A percentile compares a stretch with the other conserved stretches of the same genome.
These are phyloP conservation scores for Prionace glauca DNA, from an alignment of 2,797 vertebrate species.

Conservation along the genomic window DNA sequence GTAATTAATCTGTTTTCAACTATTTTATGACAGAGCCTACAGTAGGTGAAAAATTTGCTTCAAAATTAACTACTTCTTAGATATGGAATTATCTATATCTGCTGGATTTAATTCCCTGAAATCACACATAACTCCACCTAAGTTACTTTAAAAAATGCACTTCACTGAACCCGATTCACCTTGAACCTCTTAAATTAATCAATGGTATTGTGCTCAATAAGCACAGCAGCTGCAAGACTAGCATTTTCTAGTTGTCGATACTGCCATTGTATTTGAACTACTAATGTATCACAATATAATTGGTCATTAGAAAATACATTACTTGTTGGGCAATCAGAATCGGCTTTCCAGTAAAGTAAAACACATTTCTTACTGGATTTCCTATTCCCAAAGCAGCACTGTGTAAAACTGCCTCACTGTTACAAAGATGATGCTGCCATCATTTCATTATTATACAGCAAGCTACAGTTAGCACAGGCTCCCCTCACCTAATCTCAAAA, in stretches of 20 bases:
- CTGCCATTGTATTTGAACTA: constrained; percentile 33
- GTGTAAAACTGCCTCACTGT: not conserved
- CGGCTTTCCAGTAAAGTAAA: constrained; percentile 26
- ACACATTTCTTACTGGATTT: constrained; percentile 15
- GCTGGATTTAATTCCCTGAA: not conserved
- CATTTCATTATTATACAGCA: not conserved
- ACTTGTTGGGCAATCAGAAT: constrained; percentile 27
- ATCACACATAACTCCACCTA: not conserved
- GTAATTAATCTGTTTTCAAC: not conserved
- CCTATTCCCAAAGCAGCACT: not conserved
- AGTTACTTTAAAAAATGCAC: not conserved
- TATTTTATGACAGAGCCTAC: not conserved
- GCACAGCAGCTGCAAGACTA: constrained; percentile 8
- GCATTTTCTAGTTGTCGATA: constrained; percentile 21
- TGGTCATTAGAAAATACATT: constrained; percentile 30
- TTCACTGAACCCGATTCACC: constrained; percentile 30
- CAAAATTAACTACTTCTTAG: not conserved
- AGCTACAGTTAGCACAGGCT: not conserved
- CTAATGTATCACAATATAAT: constrained; percentile 33
- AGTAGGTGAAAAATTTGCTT: not conserved
- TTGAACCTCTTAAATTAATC: constrained; percentile 25
- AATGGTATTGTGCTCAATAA: constrained; percentile 12
- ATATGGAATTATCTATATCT: not conserved
- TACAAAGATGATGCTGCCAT: not conserved
- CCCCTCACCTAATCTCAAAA: not conserved